These are phyloP conservation scores for Sarotherodon lohbergeri DNA, from an alignment of 2,113 vertebrate species.

Conservation along the genomic window DNA sequence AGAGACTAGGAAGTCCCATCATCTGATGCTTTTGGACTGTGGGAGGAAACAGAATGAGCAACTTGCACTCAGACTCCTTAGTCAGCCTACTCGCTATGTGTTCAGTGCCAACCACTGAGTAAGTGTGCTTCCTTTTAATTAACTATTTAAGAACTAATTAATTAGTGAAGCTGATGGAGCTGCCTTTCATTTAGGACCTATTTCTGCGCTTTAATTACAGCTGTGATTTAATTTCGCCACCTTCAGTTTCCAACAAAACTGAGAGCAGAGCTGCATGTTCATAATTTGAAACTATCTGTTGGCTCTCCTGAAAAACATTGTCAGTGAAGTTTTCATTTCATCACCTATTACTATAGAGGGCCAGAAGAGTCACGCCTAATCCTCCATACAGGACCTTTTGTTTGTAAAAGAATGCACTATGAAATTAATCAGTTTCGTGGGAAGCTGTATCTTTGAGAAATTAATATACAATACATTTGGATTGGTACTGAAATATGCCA, in stretches of 20 bases:
- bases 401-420: not conserved
- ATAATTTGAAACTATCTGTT: not conserved
- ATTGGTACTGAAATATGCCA: not conserved
- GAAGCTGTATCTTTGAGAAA: fast-evolving
- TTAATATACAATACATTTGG: not conserved
- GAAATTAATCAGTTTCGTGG: not conserved
- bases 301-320: not conserved
- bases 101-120: not conserved
- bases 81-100: not conserved
- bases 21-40: not conserved
- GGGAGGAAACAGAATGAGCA: not conserved
- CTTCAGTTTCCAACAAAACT: not conserved
- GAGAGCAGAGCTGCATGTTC: not conserved
- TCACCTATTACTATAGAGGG: not conserved
- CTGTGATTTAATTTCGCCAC: not conserved
- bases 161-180: not conserved
- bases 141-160: constrained; percentile 14
- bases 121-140: not conserved
- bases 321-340: not conserved
- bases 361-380: not conserved
- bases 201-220: not conserved
- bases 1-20: not conserved
- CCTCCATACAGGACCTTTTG: not conserved
- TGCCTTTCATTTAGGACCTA: not conserved
- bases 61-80: not conserved